Conservation (phyloP, 2,113 vertebrate species). For the Tauraco erythrolophus region DNA sequence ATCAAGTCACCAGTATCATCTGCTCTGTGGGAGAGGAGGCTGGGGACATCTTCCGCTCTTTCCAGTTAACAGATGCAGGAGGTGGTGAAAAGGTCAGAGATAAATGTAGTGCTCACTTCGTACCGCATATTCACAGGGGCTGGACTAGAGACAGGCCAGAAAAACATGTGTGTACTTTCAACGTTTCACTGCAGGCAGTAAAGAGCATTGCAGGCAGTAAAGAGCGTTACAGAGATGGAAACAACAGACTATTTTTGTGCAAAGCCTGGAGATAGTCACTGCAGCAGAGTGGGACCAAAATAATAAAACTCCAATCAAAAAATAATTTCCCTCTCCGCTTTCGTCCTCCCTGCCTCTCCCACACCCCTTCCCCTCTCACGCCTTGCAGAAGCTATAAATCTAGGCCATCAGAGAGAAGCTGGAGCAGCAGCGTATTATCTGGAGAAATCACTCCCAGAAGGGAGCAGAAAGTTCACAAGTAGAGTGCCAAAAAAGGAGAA, state of each 20-base stretch:
- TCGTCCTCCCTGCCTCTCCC: constrained; percentile 19
- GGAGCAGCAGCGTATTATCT: constrained; percentile 68
- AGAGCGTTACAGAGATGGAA: constrained; percentile 50
- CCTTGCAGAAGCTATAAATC: constrained; percentile 48
- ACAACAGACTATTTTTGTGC: constrained; percentile 39
- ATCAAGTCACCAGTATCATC: constrained; percentile 54
- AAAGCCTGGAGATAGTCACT: constrained; percentile 20
- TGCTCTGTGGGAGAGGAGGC: constrained; percentile 65
- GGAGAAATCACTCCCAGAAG: constrained; percentile 76
- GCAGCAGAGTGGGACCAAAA: not conserved
- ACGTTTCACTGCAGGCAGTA: constrained; percentile 63
- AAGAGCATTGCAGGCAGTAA: constrained; percentile 15
- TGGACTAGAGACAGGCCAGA: constrained; percentile 62
- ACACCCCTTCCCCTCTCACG: not conserved
- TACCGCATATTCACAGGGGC: constrained; percentile 61
- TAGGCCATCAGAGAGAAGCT: constrained; percentile 63
- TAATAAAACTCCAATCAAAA: constrained; percentile 42
- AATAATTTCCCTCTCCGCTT: constrained; percentile 55
- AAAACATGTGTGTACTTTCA: constrained; percentile 70
- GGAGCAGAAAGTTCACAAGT: constrained; percentile 74
- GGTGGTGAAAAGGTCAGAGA: constrained; percentile 76
- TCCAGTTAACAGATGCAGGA: constrained; percentile 73
- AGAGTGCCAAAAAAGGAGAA: constrained; percentile 63
- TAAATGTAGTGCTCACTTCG: constrained; percentile 70
- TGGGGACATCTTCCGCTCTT: constrained; percentile 45